phyloP scores from a whole-genome alignment of 2,797 vertebrate species.

The Oceanodroma leucorhoa region DNA sequence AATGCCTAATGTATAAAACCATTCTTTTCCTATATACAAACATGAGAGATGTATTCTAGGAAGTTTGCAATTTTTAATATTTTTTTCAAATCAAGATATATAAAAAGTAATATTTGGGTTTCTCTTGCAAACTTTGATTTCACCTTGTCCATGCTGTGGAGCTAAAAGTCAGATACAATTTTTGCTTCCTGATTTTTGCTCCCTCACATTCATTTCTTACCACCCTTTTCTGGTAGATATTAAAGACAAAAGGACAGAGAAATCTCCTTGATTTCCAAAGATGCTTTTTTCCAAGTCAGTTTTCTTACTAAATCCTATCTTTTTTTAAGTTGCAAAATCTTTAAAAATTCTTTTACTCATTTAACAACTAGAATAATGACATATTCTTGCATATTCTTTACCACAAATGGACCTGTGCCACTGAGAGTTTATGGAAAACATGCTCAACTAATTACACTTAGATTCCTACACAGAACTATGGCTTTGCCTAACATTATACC shows the following conservation, averaged over 20 bases:
- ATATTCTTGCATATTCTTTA: constrained; percentile 6
- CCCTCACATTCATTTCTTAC: not conserved
- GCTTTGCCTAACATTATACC: not conserved
- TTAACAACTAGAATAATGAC: not conserved
- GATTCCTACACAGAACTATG: not conserved
- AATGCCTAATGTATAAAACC: not conserved
- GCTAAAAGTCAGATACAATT: not conserved
- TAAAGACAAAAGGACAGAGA: not conserved
- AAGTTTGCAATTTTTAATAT: not conserved
- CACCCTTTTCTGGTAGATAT: not conserved
- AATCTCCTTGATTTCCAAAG: not conserved
- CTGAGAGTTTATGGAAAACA: constrained; percentile 14
- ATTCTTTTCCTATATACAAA: not conserved
- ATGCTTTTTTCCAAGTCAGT: not conserved
- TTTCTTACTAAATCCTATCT: not conserved
- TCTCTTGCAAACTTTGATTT: not conserved
- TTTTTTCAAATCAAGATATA: not conserved
- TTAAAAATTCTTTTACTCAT: constrained; percentile 1
- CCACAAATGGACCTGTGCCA: constrained; percentile 1
- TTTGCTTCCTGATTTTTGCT: not conserved
- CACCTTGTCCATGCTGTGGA: not conserved
- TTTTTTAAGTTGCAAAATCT: not conserved
- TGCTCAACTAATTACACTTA: not conserved
- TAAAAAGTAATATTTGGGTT: not conserved
- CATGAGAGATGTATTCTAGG: not conserved